Conservation (phyloP, 2,113 vertebrate species). For the Lagopus muta region DNA sequence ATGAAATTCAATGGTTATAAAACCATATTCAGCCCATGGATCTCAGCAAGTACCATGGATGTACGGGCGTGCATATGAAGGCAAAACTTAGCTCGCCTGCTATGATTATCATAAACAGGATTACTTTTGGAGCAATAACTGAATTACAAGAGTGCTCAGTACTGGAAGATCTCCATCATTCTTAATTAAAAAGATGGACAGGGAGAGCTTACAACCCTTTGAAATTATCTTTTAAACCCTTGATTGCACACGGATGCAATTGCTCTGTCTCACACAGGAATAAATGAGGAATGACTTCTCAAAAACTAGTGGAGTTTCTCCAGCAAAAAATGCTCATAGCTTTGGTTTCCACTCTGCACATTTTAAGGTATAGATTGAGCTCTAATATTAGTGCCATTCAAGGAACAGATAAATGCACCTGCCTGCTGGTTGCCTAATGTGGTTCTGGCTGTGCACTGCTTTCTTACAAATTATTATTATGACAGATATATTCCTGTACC, state of each 20-base stretch:
- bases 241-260: constrained; percentile 48
- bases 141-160: constrained; percentile 55
- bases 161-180: constrained; percentile 60
- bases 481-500: neutral
- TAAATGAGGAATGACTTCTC: constrained; percentile 22
- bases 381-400: neutral
- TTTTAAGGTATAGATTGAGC: neutral
- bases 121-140: constrained; percentile 63
- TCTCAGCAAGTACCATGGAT: constrained; percentile 35
- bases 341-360: neutral
- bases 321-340: neutral
- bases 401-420: neutral
- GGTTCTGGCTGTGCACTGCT: neutral
- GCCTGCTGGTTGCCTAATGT: neutral
- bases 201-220: constrained; percentile 53
- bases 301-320: constrained; percentile 28
- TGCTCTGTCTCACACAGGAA: constrained; percentile 11
- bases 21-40: neutral
- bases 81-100: neutral
- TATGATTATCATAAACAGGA: constrained; percentile 47
- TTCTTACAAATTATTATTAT: neutral
- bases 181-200: constrained; percentile 57
- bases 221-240: constrained; percentile 52
- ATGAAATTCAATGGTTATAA: constrained; percentile 24
- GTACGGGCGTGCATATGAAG: neutral